Percentiles rank a stretch among this genome's conserved stretches.
Conservation (phyloP, 2,888 invertebrate species). For the Amaurobius ferox region DNA sequence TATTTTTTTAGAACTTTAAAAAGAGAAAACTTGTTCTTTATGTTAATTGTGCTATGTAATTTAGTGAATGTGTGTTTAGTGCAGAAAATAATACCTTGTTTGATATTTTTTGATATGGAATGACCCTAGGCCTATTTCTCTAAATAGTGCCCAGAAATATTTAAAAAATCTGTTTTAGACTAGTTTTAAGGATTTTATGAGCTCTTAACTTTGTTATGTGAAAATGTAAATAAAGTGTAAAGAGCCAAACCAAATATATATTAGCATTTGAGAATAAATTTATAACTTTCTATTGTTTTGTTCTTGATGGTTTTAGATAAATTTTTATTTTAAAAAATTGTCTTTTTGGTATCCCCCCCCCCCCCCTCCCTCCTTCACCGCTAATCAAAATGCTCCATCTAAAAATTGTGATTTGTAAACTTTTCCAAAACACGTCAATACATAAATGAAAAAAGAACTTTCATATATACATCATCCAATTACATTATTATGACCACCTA, state of each 20-base stretch:
- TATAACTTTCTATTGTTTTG: conserved; percentile 51
- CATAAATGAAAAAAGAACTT: too few species aligned
- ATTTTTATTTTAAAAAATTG: too few species aligned
- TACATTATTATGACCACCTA: background rate
- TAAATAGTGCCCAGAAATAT: conserved; percentile 35
- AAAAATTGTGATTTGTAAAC: too few species aligned
- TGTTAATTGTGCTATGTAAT: background rate
- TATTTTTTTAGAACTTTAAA: background rate
- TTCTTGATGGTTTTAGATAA: background rate
- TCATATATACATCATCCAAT: background rate
- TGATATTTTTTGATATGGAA: conserved; percentile 28
- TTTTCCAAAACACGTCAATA: too few species aligned
- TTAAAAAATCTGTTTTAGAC: conserved; percentile 31
- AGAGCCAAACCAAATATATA: conserved; percentile 62
- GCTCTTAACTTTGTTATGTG: conserved; percentile 37
- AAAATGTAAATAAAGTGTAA: conserved; percentile 48
- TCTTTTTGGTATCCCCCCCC: too few species aligned
- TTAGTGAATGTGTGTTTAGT: background rate
- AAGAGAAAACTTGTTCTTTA: background rate
- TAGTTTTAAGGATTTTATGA: conserved; percentile 39
- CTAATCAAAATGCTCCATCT: too few species aligned
- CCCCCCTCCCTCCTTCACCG: too few species aligned
- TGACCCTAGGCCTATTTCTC: conserved; percentile 24
- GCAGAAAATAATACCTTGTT: background rate
- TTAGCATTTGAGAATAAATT: conserved; percentile 67